These are phyloP conservation scores for Drosophila hydei DNA, from an alignment of 1,140 invertebrate species.

Conservation along the genomic window DNA sequence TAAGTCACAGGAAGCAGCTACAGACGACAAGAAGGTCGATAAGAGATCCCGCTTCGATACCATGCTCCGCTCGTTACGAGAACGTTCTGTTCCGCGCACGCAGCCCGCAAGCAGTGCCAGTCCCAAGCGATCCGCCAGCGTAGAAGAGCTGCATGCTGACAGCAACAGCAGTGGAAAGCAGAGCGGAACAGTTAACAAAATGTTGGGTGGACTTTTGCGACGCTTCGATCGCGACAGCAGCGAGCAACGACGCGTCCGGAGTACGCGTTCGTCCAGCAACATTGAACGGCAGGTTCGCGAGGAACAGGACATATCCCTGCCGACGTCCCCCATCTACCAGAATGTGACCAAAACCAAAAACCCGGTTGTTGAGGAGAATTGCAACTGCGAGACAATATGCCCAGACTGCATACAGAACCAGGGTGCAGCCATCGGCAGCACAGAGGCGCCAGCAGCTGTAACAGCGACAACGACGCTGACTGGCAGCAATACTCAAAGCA, in stretches of 20 bases:
- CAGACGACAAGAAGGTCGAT: slow-evolving; percentile 63
- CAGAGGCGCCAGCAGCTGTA: background rate
- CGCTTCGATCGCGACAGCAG: slow-evolving; percentile 86
- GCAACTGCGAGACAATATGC: slow-evolving; percentile 62
- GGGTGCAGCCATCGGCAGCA: background rate
- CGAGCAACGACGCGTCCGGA: slow-evolving; percentile 66
- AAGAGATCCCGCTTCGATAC: slow-evolving; percentile 84
- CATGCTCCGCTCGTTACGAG: slow-evolving; percentile 85
- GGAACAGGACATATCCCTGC: slow-evolving; percentile 33
- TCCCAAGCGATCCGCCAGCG: slow-evolving; percentile 88
- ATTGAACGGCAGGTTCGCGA: slow-evolving; percentile 69
- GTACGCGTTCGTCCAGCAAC: slow-evolving; percentile 77
- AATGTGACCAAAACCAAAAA: slow-evolving; percentile 52
- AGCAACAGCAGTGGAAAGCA: slow-evolving; percentile 84
- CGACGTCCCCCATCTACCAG: slow-evolving; percentile 72
- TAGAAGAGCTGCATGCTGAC: slow-evolving; percentile 87
- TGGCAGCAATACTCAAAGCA: slow-evolving; percentile 34
- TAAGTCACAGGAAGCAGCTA: slow-evolving; percentile 21
- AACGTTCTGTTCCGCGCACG: slow-evolving; percentile 87
- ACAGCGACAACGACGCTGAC: slow-evolving; percentile 1
- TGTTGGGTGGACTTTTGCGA: slow-evolving; percentile 88
- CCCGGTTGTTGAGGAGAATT: slow-evolving; percentile 48
- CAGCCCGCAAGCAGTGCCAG: slow-evolving; percentile 84
- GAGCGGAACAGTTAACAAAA: slow-evolving; percentile 87
- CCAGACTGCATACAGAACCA: slow-evolving; percentile 64